A percentile compares a stretch with the other conserved stretches of the same genome.
These are phyloP conservation scores for Jordanella pulchra DNA, from an alignment of 2,797 vertebrate species.

Conservation along the genomic window DNA sequence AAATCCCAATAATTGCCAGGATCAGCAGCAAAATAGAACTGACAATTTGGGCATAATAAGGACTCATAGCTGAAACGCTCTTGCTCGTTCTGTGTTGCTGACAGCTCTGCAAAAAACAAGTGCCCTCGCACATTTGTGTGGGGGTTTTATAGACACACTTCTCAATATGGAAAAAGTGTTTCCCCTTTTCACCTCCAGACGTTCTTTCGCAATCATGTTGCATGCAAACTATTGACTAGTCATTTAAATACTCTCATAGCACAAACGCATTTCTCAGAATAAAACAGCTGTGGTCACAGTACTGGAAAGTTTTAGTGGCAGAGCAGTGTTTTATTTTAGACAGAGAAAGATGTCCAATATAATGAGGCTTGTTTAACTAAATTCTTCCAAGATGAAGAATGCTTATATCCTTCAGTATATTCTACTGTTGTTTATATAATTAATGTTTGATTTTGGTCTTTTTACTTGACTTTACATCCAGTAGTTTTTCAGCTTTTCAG, in stretches of 20 bases:
- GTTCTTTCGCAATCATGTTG: neutral
- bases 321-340: too few species aligned
- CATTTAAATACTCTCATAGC: neutral
- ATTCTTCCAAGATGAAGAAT: too few species aligned
- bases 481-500: too few species aligned
- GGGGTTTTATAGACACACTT: neutral
- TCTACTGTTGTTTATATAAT: too few species aligned
- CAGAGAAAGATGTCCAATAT: too few species aligned
- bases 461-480: too few species aligned
- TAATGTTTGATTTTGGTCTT: too few species aligned
- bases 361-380: too few species aligned
- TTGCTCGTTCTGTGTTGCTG: neutral
- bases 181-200: neutral
- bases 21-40: constrained; percentile 65
- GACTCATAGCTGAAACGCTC: constrained; percentile 22
- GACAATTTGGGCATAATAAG: constrained; percentile 27
- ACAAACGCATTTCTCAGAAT: neutral
- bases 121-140: neutral
- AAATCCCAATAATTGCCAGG: constrained; percentile 77
- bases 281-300: neutral
- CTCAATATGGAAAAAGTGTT: neutral
- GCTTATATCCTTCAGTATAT: too few species aligned
- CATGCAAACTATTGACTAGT: neutral
- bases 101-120: constrained; percentile 4
- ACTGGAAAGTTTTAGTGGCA: too few species aligned